A percentile compares a stretch with the other conserved stretches of the same genome.
Evolutionary conservation across 2,113 vertebrate genomes (phyloP).

Genomic region (Menura novaehollandiae): DNA sequence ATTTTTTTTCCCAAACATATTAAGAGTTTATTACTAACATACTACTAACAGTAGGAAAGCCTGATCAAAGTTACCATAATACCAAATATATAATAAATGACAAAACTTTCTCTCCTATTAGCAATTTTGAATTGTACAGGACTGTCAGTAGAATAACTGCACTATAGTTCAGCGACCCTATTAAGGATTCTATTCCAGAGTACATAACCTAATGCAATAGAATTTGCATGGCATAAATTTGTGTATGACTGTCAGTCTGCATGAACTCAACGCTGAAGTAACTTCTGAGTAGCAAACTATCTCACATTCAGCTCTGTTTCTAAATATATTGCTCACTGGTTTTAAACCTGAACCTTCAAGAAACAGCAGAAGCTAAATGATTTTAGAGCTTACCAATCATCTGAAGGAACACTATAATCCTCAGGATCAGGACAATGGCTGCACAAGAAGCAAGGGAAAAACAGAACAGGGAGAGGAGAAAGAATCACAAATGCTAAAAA

Average conservation of each 20-base stretch:
- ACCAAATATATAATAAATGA: not conserved
- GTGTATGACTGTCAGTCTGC: not conserved
- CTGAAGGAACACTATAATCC: constrained; percentile 89
- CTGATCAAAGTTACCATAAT: not conserved
- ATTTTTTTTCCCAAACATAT: not conserved
- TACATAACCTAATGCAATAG: not conserved
- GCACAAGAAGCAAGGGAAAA: constrained; percentile 69
- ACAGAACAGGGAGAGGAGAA: constrained; percentile 60
- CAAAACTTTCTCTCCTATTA: not conserved
- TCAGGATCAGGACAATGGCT: constrained; percentile 92
- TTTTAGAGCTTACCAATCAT: constrained; percentile 88
- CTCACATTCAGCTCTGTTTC: not conserved
- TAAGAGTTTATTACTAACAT: not conserved
- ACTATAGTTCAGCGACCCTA: not conserved
- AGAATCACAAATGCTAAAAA: constrained; percentile 52
- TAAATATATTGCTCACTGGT: not conserved
- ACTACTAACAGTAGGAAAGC: not conserved
- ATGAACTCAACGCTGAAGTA: not conserved
- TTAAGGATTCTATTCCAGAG: not conserved
- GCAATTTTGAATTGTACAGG: not conserved
- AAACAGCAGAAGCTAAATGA: not conserved
- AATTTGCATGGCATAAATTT: not conserved
- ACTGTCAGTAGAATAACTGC: not conserved
- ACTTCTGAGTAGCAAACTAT: not conserved
- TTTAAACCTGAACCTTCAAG: not conserved